Percentiles rank a stretch among this genome's conserved stretches.
phyloP scores from a whole-genome alignment of 2,888 invertebrate species.

The Morpho achilles region DNA sequence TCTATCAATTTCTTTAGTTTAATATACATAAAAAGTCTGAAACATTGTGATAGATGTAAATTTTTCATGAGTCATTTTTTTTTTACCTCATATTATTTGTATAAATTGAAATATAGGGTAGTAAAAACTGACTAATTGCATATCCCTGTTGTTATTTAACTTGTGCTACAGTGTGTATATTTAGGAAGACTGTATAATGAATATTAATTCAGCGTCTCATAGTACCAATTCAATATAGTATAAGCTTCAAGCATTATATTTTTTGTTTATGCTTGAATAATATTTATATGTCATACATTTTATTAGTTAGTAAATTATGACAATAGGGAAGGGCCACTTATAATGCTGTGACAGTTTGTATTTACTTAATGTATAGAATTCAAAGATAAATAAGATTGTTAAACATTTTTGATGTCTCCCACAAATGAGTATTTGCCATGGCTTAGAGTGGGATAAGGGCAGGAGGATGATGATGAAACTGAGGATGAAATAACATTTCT shows the following conservation, averaged over 20 bases:
- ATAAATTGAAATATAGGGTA: slow-evolving; percentile 29
- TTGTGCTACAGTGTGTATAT: slow-evolving; percentile 13
- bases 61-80: slow-evolving; percentile 46
- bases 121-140: slow-evolving; percentile 7
- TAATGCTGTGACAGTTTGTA: slow-evolving; percentile 11
- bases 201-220: slow-evolving; percentile 9
- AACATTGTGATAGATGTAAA: slow-evolving; percentile 56
- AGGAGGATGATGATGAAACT: too few relatives aligned
- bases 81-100: slow-evolving; percentile 31
- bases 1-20: slow-evolving; percentile 26
- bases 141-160: slow-evolving; percentile 9
- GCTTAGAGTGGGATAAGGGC: too few relatives aligned
- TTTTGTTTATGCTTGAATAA: slow-evolving; percentile 9
- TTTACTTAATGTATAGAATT: neutral
- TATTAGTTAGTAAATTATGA: slow-evolving; percentile 13
- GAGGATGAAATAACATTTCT: too few relatives aligned
- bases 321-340: slow-evolving; percentile 11
- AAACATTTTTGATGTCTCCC: neutral
- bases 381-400: slow-evolving; percentile 5
- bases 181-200: slow-evolving; percentile 18
- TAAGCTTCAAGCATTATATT: slow-evolving; percentile 12
- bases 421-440: neutral
- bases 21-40: slow-evolving; percentile 48
- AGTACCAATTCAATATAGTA: slow-evolving; percentile 1
- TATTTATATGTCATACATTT: slow-evolving; percentile 1